Conservation (phyloP, 1,140 invertebrate species). For the Scylla paramamosain region DNA sequence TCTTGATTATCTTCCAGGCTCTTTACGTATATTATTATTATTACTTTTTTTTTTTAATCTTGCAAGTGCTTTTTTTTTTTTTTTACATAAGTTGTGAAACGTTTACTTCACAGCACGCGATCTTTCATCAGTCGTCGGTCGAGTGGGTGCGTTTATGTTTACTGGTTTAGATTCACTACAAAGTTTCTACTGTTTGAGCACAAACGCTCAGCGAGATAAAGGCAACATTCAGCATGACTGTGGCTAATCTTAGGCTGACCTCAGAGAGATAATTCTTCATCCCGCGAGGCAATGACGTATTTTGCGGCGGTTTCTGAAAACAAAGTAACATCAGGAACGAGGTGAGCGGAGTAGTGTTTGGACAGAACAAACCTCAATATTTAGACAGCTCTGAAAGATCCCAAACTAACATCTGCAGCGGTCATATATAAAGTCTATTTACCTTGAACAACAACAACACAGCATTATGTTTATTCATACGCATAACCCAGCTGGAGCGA, state of each 20-base stretch:
- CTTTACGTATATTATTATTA: background rate
- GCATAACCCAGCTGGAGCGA: slow-evolving; percentile 73
- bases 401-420: slow-evolving; percentile 59
- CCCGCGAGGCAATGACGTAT: background rate
- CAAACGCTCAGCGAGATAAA: background rate
- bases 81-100: background rate
- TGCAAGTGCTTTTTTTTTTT: background rate
- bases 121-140: background rate
- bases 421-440: slow-evolving; percentile 73
- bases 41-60: background rate
- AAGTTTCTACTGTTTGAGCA: background rate
- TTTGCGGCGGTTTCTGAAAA: slow-evolving; percentile 41
- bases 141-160: background rate
- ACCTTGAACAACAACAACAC: slow-evolving; percentile 70
- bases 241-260: background rate
- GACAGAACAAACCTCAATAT: slow-evolving; percentile 50
- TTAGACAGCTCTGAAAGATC: slow-evolving; percentile 56
- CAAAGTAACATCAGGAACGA: slow-evolving; percentile 32
- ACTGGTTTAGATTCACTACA: background rate
- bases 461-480: slow-evolving; percentile 75
- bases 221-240: slow-evolving; percentile 19
- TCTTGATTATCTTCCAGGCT: too few relatives aligned
- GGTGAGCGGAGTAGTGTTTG: slow-evolving; percentile 24
- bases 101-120: background rate
- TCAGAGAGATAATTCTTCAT: background rate